phyloP scores from a whole-genome alignment of 2,797 vertebrate species.

The Paguma larvata region DNA sequence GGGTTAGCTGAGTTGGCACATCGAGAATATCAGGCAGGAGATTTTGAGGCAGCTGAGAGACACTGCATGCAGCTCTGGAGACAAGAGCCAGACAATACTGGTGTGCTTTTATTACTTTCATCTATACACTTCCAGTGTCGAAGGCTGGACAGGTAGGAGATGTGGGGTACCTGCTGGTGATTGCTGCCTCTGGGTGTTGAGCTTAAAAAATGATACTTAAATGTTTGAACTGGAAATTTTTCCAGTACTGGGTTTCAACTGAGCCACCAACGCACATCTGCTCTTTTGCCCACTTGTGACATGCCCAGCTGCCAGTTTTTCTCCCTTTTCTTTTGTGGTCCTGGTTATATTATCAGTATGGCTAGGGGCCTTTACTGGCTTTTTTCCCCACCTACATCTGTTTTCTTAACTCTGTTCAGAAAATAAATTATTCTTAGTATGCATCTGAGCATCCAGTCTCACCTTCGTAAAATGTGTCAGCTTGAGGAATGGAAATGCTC shows the following conservation, averaged over 20 bases:
- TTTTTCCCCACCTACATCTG: neutral
- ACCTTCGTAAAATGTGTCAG: slow-evolving; percentile 8
- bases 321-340: slow-evolving; percentile 40
- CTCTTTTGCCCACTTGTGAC: slow-evolving; percentile 68
- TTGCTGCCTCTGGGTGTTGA: slow-evolving; percentile 74
- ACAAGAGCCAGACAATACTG: slow-evolving; percentile 99
- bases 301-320: slow-evolving; percentile 70
- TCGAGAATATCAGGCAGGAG: slow-evolving; percentile 99
- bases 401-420: slow-evolving; percentile 65
- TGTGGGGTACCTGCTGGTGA: slow-evolving; percentile 62
- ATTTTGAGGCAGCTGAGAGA: slow-evolving; percentile 99
- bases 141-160: slow-evolving; percentile 97
- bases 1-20: slow-evolving; percentile 99
- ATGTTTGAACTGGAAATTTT: slow-evolving; percentile 66
- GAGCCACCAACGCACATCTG: slow-evolving; percentile 61
- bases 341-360: slow-evolving; percentile 37
- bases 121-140: slow-evolving; percentile 99
- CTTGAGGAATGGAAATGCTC: slow-evolving; percentile 42
- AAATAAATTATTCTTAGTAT: slow-evolving; percentile 68
- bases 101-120: slow-evolving; percentile 97
- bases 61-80: slow-evolving; percentile 99
- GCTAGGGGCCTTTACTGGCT: slow-evolving; percentile 50
- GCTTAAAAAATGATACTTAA: slow-evolving; percentile 73
- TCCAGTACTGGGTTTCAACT: slow-evolving; percentile 52
- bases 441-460: slow-evolving; percentile 51